Conservation (phyloP, 2,797 vertebrate species). For the Urophycis tenuis region DNA sequence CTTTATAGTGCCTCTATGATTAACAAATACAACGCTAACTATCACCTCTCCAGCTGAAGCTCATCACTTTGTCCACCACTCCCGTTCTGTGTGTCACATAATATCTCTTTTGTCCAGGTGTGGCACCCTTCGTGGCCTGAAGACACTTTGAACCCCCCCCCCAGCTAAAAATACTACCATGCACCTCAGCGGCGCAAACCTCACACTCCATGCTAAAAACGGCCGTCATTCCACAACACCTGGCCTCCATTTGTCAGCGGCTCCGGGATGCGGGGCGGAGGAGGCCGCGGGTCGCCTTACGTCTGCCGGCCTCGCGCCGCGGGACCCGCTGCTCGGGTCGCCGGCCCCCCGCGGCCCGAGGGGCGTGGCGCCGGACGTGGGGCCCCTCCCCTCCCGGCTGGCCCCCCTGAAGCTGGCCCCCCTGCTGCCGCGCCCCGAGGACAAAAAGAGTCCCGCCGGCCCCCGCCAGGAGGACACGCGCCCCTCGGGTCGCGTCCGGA, state of each 20-base stretch:
- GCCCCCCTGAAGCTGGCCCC: constrained; percentile 72
- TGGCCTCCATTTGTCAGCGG: constrained; percentile 51
- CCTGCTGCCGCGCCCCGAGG: constrained; percentile 68
- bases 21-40: not conserved
- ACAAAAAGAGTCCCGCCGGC: constrained; percentile 66
- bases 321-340: constrained; percentile 37
- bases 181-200: constrained; percentile 60
- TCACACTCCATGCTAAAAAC: constrained; percentile 66
- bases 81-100: not conserved
- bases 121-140: constrained; percentile 23
- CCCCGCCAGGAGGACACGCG: constrained; percentile 56
- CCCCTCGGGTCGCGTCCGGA: constrained; percentile 33
- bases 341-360: constrained; percentile 11
- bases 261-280: constrained; percentile 24
- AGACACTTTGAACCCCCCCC: constrained; percentile 49
- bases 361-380: constrained; percentile 20
- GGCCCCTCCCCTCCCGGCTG: constrained; percentile 49
- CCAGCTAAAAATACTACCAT: constrained; percentile 61
- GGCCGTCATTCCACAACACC: constrained; percentile 54
- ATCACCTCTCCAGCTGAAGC: not conserved
- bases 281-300: constrained; percentile 42
- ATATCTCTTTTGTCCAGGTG: constrained; percentile 54
- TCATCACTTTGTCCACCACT: not conserved
- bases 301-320: constrained; percentile 34
- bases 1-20: not conserved